Conservation (phyloP, 1,140 invertebrate species). For the Drosophila azteca region DNA sequence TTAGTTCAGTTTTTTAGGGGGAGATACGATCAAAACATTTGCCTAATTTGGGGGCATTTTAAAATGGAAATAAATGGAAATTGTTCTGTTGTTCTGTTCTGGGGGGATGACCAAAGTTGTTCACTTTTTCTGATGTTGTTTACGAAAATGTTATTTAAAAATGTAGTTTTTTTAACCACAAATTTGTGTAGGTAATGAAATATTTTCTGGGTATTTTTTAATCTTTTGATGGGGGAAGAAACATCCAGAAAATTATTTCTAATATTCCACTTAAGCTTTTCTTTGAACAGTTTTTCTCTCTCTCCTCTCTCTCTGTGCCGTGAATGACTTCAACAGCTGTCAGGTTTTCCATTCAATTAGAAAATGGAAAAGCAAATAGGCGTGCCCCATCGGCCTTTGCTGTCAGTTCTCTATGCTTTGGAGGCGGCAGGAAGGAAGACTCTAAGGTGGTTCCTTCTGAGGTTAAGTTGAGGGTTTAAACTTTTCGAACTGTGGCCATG, state of each 20-base stretch:
- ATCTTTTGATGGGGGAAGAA: too few species aligned
- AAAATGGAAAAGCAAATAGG: constrained; percentile 76
- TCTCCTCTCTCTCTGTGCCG: too few species aligned
- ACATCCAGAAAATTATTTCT: too few species aligned
- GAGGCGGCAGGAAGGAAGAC: constrained; percentile 10
- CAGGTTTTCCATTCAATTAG: constrained; percentile 79
- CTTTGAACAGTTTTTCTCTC: too few species aligned
- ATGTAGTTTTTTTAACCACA: too few species aligned
- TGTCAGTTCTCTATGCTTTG: not conserved
- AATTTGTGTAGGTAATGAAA: too few species aligned
- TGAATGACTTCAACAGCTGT: constrained; percentile 63
- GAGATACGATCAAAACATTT: constrained; percentile 53
- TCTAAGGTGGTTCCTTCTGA: constrained; percentile 11
- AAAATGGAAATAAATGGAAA: constrained; percentile 5
- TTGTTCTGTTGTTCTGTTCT: not conserved
- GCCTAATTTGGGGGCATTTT: constrained; percentile 22
- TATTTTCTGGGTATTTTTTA: too few species aligned
- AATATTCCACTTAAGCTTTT: too few species aligned
- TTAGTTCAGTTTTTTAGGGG: constrained; percentile 14
- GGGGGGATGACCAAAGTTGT: too few species aligned
- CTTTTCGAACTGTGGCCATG: constrained; percentile 55
- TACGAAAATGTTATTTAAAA: too few species aligned
- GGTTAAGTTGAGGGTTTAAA: constrained; percentile 79
- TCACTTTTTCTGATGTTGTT: too few species aligned
- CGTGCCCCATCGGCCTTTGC: constrained; percentile 34